Percentiles rank a stretch among this genome's conserved stretches.
These are phyloP conservation scores for Leptestheria dahalacensis DNA, from an alignment of 1,140 invertebrate genomes.

Conservation along the genomic window DNA sequence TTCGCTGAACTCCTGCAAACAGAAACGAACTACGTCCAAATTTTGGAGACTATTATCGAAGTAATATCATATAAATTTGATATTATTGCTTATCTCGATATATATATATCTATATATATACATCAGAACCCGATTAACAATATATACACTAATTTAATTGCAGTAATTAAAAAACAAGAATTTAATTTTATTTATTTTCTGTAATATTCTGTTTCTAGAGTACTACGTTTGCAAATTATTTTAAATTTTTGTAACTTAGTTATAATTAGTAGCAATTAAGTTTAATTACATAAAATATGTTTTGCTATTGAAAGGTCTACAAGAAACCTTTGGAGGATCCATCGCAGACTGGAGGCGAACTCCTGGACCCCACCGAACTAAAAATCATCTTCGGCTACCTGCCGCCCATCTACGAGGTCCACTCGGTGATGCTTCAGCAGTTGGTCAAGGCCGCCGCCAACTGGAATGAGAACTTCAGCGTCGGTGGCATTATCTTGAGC, in stretches of 20 bases:
- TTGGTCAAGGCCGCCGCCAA: slow-evolving; percentile 46
- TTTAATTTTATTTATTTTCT: too few species aligned
- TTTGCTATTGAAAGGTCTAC: slow-evolving; percentile 52
- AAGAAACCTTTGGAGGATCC: slow-evolving; percentile 79
- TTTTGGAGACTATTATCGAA: slow-evolving; percentile 79
- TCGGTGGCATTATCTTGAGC: slow-evolving; percentile 74
- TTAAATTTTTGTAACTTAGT: neutral
- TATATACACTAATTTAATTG: too few species aligned
- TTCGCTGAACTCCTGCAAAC: slow-evolving; percentile 89
- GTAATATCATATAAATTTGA: too few species aligned
- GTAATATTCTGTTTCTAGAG: slow-evolving; percentile 5
- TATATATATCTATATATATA: too few species aligned
- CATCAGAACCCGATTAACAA: too few species aligned
- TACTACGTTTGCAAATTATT: slow-evolving; percentile 2
- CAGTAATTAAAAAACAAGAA: too few species aligned
- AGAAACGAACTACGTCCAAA: slow-evolving; percentile 91
- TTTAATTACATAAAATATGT: neutral
- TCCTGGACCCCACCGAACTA: slow-evolving; percentile 80
- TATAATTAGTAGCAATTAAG: neutral
- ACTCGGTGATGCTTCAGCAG: slow-evolving; percentile 67
- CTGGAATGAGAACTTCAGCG: slow-evolving; percentile 70
- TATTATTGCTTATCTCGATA: neutral
- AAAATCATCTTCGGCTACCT: slow-evolving; percentile 95
- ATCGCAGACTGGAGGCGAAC: slow-evolving; percentile 51
- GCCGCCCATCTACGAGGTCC: slow-evolving; percentile 81